Evolutionary conservation across 2,888 invertebrate genomes (phyloP).

Genomic region (Tanypteryx hageni): DNA sequence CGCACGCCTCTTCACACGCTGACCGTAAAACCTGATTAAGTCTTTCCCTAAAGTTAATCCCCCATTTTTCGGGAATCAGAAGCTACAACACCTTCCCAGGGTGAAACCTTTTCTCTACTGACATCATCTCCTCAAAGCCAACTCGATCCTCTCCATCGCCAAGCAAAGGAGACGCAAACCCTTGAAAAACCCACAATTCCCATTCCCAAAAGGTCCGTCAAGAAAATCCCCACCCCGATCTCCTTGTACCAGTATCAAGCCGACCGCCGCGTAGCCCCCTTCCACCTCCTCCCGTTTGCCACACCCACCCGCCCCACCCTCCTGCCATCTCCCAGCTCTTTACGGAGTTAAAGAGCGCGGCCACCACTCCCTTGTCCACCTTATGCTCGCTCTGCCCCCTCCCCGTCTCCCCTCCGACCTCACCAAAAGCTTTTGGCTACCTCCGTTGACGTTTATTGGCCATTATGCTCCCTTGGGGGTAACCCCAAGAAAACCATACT

Average conservation of each 20-base stretch:
- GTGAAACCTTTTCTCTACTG: too few species aligned
- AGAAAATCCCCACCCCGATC: background rate
- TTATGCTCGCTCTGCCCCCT: background rate
- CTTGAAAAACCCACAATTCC: background rate
- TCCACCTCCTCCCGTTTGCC: background rate
- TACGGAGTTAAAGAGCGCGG: background rate
- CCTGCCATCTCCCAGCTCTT: background rate
- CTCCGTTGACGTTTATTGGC: constrained; percentile 53
- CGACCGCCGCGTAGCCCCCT: background rate
- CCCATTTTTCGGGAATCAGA: too few species aligned
- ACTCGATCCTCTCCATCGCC: too few species aligned
- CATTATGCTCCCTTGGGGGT: constrained; percentile 52
- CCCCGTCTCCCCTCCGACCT: background rate
- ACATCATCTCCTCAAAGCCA: too few species aligned
- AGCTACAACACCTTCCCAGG: too few species aligned
- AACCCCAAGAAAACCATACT: constrained; percentile 1
- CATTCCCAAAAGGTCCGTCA: background rate
- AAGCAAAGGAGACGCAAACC: background rate
- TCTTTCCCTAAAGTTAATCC: too few species aligned
- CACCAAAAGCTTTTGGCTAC: constrained; percentile 42
- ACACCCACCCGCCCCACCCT: background rate
- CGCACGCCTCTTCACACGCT: too few species aligned
- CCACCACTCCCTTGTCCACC: background rate
- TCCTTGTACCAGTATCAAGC: background rate
- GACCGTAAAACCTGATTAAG: too few species aligned